These are phyloP conservation scores for Spatulosminthurus flaviceps DNA, from an alignment of 2,888 invertebrate genomes.

Conservation along the genomic window DNA sequence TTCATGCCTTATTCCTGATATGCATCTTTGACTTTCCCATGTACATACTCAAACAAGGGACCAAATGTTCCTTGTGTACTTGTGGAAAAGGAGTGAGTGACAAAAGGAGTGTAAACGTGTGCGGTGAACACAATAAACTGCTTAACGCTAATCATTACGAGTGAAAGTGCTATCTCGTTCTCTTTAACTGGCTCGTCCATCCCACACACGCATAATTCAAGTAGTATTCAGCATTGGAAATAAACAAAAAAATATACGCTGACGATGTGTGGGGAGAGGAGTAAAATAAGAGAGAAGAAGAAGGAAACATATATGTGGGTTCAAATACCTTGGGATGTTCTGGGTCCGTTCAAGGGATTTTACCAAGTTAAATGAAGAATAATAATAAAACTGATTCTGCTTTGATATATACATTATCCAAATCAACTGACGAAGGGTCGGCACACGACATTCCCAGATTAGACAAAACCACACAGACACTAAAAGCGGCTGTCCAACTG, in stretches of 20 bases:
- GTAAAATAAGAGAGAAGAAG: not conserved
- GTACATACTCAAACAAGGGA: not conserved
- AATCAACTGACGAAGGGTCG: constrained; percentile 19
- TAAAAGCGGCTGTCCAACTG: not conserved
- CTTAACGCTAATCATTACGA: constrained; percentile 34
- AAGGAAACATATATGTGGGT: not conserved
- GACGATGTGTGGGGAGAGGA: not conserved
- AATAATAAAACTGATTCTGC: not conserved
- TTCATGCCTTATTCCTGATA: not conserved
- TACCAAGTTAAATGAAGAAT: not conserved
- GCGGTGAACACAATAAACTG: constrained; percentile 37
- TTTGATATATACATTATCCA: constrained; percentile 11
- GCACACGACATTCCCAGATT: constrained; percentile 40
- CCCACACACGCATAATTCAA: not conserved
- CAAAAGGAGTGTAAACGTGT: constrained; percentile 38
- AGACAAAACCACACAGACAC: not conserved
- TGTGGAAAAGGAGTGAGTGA: not conserved
- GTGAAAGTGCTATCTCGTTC: constrained; percentile 25
- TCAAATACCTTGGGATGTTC: not conserved
- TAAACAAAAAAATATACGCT: constrained; percentile 13
- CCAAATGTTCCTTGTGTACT: constrained; percentile 8
- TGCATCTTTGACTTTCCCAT: constrained; percentile 16
- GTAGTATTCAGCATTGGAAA: constrained; percentile 12
- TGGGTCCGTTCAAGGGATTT: not conserved
- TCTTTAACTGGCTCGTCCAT: not conserved